Evolutionary conservation across 2,888 invertebrate species (phyloP).

Genomic region (Alloplasta piceator): DNA sequence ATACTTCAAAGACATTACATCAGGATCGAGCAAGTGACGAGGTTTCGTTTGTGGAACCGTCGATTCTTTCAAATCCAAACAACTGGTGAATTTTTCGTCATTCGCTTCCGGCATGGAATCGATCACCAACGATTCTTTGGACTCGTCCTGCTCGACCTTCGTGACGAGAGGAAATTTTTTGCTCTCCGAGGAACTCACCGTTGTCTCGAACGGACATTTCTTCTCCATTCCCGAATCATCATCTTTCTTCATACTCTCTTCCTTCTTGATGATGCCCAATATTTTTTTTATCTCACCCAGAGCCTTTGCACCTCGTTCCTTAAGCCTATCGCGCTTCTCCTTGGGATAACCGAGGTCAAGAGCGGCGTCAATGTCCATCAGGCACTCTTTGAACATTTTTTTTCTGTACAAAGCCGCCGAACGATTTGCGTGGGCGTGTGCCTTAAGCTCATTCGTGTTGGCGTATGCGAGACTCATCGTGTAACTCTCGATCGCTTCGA

Average conservation of each 20-base stretch:
- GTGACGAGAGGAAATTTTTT: constrained; percentile 62
- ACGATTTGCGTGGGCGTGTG: constrained; percentile 81
- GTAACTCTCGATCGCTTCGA: constrained; percentile 80
- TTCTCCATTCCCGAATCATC: constrained; percentile 29
- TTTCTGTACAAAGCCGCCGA: constrained; percentile 81
- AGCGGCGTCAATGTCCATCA: constrained; percentile 80
- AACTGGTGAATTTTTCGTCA: constrained; percentile 16
- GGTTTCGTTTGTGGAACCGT: constrained; percentile 64
- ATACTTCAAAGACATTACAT: constrained; percentile 71
- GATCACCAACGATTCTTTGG: constrained; percentile 39
- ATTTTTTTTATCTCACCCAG: constrained; percentile 72
- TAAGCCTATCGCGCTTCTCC: constrained; percentile 78
- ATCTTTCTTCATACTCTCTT: constrained; percentile 43
- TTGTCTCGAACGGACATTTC: constrained; percentile 33
- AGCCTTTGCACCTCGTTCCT: constrained; percentile 78
- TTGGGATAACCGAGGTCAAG: constrained; percentile 77
- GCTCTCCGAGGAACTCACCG: constrained; percentile 32
- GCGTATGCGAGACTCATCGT: constrained; percentile 81
- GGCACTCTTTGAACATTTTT: constrained; percentile 78
- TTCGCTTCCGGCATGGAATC: constrained; percentile 6
- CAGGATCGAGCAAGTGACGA: constrained; percentile 74
- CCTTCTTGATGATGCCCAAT: constrained; percentile 55
- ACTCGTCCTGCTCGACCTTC: constrained; percentile 44
- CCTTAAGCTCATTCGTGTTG: constrained; percentile 75
- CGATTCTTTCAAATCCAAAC: constrained; percentile 22